Conservation (phyloP, 1,140 invertebrate species). For the Hypsibius dujardini region DNA sequence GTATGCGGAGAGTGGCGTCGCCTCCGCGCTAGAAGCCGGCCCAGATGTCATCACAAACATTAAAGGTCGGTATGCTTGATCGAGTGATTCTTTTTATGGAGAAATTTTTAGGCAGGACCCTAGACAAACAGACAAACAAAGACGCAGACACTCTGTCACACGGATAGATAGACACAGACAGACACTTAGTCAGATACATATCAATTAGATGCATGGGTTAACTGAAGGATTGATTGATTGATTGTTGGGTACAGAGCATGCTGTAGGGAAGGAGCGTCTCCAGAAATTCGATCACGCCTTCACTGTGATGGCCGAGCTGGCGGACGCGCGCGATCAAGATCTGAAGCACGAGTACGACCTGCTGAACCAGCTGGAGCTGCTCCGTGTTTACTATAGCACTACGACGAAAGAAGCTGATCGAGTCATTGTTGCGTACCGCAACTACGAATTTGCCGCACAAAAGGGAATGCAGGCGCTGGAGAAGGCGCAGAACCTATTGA, state of each 20-base stretch:
- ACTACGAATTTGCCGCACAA: not conserved
- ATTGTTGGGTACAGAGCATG: not conserved
- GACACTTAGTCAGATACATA: too few relatives aligned
- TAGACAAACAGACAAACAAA: too few relatives aligned
- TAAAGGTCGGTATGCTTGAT: too few relatives aligned
- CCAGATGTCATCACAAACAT: too few relatives aligned
- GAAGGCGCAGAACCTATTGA: not conserved
- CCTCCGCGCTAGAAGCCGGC: not conserved
- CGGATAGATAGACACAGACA: too few relatives aligned
- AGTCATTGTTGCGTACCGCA: not conserved
- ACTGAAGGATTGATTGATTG: too few relatives aligned
- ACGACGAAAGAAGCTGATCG: not conserved
- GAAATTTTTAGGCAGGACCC: too few relatives aligned
- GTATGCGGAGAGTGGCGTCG: not conserved
- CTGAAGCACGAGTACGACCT: conserved; percentile 5
- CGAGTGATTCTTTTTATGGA: too few relatives aligned
- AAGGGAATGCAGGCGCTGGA: not conserved
- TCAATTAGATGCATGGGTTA: too few relatives aligned
- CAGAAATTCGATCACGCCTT: not conserved
- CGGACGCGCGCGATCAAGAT: not conserved
- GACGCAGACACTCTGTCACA: too few relatives aligned
- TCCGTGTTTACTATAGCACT: conserved; percentile 5
- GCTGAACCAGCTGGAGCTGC: conserved; percentile 4
- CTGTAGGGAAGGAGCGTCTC: not conserved
- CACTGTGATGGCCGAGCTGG: not conserved